phyloP scores from a whole-genome alignment of 2,797 vertebrate species.

The Neostethus bicornis region DNA sequence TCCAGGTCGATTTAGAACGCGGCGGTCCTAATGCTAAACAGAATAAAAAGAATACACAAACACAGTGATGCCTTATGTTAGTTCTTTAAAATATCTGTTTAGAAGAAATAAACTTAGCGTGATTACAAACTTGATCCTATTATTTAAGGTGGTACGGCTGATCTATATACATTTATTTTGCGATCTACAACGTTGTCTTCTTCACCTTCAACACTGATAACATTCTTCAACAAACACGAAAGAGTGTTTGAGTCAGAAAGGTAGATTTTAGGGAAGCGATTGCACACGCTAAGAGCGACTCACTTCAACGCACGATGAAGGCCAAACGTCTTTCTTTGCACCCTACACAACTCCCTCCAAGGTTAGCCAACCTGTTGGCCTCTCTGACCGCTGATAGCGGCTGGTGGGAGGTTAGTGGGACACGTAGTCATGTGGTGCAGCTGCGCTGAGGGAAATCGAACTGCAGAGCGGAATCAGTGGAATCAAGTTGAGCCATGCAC shows the following conservation, averaged over 20 bases:
- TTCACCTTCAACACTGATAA: conserved; percentile 8
- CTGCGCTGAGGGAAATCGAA: conserved; percentile 33
- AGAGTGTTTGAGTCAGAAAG: conserved; percentile 26
- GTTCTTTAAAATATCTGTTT: no score
- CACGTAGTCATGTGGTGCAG: conserved; percentile 44
- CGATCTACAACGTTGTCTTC: no score
- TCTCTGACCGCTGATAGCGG: conserved; percentile 45
- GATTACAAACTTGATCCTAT: no score
- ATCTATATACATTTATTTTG: no score
- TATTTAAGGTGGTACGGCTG: no score
- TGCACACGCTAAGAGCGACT: conserved; percentile 65
- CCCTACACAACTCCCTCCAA: conserved; percentile 43
- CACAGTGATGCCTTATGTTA: no score
- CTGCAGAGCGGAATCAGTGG: conserved; percentile 6
- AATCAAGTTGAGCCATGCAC: background rate
- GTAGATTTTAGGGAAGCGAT: conserved; percentile 58
- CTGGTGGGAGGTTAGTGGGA: conserved; percentile 49
- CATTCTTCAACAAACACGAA: conserved; percentile 54
- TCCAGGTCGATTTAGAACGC: no score
- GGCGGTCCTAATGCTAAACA: no score
- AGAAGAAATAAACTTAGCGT: no score
- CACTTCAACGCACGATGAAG: conserved; percentile 74
- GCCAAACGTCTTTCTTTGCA: conserved; percentile 58
- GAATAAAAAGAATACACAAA: no score
- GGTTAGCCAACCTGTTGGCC: conserved; percentile 34